phyloP scores from a whole-genome alignment of 2,113 vertebrate species.

The Toxotes chatareus region DNA sequence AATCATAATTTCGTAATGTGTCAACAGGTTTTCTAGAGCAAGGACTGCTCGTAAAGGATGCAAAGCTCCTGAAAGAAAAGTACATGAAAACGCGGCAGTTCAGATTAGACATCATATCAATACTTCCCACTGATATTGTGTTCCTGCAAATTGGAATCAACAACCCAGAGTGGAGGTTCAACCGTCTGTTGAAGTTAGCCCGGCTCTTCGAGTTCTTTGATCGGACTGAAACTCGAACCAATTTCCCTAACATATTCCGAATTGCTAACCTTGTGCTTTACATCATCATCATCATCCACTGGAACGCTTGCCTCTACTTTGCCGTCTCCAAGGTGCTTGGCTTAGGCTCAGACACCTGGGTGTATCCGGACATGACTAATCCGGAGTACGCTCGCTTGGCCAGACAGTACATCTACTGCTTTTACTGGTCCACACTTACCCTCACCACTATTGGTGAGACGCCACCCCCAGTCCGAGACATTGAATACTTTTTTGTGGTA shows the following conservation, averaged over 20 bases:
- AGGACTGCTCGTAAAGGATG: conserved; percentile 92
- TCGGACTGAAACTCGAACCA: conserved; percentile 93
- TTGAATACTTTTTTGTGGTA: conserved; percentile 80
- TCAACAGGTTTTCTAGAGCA: conserved; percentile 94
- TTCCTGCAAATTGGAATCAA: conserved; percentile 88
- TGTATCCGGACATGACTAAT: conserved; percentile 85
- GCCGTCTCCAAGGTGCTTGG: conserved; percentile 91
- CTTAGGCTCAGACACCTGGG: conserved; percentile 91
- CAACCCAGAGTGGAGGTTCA: conserved; percentile 92
- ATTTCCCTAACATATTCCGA: conserved; percentile 92
- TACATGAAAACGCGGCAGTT: conserved; percentile 89
- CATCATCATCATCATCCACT: conserved; percentile 94
- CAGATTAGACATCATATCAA: conserved; percentile 88
- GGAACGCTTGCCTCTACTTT: conserved; percentile 93
- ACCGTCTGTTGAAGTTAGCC: conserved; percentile 87
- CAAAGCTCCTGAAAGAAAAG: conserved; percentile 85
- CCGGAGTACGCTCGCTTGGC: conserved; percentile 82
- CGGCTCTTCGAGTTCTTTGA: conserved; percentile 95
- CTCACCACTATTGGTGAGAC: conserved; percentile 80
- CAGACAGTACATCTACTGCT: conserved; percentile 78
- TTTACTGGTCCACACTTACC: conserved; percentile 81
- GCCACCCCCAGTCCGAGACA: conserved; percentile 73
- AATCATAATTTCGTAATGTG: not conserved
- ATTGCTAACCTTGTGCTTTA: conserved; percentile 93
- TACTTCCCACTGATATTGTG: conserved; percentile 90